Percentiles rank a stretch among this genome's conserved stretches.
Conservation (phyloP, 2,113 vertebrate species). For the Cyphomyrus plagiostoma region DNA sequence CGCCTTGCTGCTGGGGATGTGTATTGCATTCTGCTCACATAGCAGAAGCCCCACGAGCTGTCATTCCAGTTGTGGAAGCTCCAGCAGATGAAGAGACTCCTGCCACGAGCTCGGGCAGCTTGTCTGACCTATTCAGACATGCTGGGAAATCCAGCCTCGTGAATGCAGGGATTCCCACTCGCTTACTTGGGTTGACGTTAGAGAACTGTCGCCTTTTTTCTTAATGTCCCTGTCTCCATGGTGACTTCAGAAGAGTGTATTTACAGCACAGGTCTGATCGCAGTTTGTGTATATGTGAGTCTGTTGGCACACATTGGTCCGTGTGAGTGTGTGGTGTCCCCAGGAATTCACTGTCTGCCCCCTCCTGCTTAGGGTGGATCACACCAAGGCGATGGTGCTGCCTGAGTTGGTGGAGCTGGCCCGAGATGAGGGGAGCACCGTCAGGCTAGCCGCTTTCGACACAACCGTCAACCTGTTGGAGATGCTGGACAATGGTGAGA, state of each 20-base stretch:
- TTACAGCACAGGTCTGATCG: background rate
- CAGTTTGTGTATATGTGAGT: background rate
- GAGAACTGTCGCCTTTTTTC: background rate
- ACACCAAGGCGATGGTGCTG: slow-evolving; percentile 77
- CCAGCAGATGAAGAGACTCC: slow-evolving; percentile 5
- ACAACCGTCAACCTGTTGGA: slow-evolving; percentile 81
- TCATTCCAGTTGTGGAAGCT: background rate
- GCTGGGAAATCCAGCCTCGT: background rate
- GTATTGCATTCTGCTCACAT: slow-evolving; percentile 15
- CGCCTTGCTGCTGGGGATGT: background rate
- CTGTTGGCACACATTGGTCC: background rate
- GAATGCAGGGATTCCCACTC: background rate
- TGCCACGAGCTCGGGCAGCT: background rate
- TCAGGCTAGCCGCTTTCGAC: slow-evolving; percentile 85
- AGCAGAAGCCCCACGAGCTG: slow-evolving; percentile 1
- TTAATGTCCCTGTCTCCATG: background rate
- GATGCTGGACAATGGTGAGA: slow-evolving; percentile 78
- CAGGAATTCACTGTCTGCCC: background rate
- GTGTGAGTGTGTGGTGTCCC: background rate
- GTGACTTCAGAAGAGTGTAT: background rate
- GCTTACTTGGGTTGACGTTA: background rate
- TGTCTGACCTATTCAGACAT: slow-evolving; percentile 6
- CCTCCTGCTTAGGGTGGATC: slow-evolving; percentile 67
- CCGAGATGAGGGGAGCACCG: slow-evolving; percentile 75
- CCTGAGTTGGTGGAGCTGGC: slow-evolving; percentile 82